Evolutionary conservation across 2,888 invertebrate species (phyloP), one percentile per base, ranked within the genome.

Genomic region (Nebria salina): DNA sequence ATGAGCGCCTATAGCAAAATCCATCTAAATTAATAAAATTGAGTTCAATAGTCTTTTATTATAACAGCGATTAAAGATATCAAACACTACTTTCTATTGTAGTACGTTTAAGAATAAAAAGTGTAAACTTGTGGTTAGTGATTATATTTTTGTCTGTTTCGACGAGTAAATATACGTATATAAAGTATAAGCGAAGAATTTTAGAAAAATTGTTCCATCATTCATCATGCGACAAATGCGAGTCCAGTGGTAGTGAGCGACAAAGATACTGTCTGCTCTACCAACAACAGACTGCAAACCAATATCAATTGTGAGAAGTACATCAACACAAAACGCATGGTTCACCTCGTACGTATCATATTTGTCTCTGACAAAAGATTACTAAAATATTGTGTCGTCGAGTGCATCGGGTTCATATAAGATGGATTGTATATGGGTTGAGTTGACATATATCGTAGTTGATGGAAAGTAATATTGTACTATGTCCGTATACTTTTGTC

Each of bases 221-320:
- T 54, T 54, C 54, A 54, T 54, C 54, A 11, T 54, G 54, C 54
- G 54, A 54, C 54, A 54, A 54, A 54, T 54, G 54, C 11, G 8
- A 5, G 54, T 54, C 54, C 54, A 54, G 54, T 54, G 54, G 54
- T 13, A 54, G 54, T 54, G 54, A 54, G 7, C 54, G 54, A 54
- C 4, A 54, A 8, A 54, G 6, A 54, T 54, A 54, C 54, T 54
- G 8, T 2, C 54, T 54, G 7, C 54, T 54, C 2, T 54, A 11
- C 54, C 11, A 11, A 54, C 11, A 11, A 54, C 54, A 11, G n/a
- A 42, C 34, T 72, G n/a, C 7, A 25, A 72, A 64, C 15, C 76
- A 70, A 70, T 77, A 77, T 77, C 76, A 77, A 77, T 77, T 77
- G 76, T 77, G 43, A 11, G 76, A 34, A 43, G 76, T 77, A 77